A percentile compares a stretch with the other conserved stretches of the same genome.
Conservation (phyloP, 2,113 vertebrate species). For the Atrichornis clamosus region DNA sequence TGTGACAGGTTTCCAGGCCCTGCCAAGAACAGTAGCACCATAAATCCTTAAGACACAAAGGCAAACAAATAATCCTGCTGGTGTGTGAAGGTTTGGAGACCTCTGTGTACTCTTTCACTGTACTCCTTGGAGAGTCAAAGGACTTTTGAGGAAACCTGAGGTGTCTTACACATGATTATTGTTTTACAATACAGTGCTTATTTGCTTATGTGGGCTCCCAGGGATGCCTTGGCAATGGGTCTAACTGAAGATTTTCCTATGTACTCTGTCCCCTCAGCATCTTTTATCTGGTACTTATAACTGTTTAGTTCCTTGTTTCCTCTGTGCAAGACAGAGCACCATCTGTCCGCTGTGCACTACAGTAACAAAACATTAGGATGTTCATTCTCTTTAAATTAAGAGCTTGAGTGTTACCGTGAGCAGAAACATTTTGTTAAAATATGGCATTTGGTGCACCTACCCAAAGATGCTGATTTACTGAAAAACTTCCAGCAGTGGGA, state of each 20-base stretch:
- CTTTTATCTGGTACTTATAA: background rate
- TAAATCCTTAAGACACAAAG: background rate
- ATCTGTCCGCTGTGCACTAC: background rate
- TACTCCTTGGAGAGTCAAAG: background rate
- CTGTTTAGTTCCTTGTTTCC: background rate
- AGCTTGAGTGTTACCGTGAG: conserved; percentile 55
- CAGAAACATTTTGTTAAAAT: conserved; percentile 49
- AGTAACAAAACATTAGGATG: conserved; percentile 29
- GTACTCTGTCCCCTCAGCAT: background rate
- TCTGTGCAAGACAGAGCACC: background rate
- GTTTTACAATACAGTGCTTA: background rate
- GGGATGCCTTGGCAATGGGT: background rate
- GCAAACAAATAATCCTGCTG: background rate
- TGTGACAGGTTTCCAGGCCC: background rate
- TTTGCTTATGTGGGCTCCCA: background rate
- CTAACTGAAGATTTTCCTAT: background rate
- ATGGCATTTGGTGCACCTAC: conserved; percentile 68
- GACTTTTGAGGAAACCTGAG: background rate
- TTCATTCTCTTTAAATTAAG: conserved; percentile 70
- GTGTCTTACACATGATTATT: background rate
- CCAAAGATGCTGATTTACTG: conserved; percentile 87
- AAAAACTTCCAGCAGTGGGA: conserved; percentile 91
- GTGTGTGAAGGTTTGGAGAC: background rate
- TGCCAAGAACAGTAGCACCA: background rate
- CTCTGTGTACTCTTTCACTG: background rate